A percentile compares a stretch with the other conserved stretches of the same genome.
Conservation (phyloP, 2,113 vertebrate genomes). For the Chloebia gouldiae region DNA sequence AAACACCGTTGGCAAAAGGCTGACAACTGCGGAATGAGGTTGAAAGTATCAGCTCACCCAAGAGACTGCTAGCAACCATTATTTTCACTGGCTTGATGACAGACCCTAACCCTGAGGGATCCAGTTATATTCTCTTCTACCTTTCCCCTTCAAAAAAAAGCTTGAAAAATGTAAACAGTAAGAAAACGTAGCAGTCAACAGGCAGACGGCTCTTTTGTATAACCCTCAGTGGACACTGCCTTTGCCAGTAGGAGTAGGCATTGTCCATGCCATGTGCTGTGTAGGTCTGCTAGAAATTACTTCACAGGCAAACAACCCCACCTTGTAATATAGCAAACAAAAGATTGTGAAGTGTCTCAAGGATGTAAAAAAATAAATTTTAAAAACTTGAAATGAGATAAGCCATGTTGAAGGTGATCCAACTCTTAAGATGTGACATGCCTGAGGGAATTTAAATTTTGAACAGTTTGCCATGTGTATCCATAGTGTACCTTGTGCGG, state of each 20-base stretch:
- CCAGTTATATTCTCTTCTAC: background rate
- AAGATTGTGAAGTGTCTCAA: background rate
- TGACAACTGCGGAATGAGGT: background rate
- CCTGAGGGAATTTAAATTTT: background rate
- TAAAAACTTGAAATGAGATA: background rate
- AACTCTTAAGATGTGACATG: background rate
- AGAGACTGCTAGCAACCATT: background rate
- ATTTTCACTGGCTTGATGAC: background rate
- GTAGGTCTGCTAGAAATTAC: background rate
- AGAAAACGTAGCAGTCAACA: background rate
- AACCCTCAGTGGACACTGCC: accelerated
- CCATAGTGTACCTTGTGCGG: background rate
- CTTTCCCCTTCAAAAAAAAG: background rate
- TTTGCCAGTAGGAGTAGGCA: background rate
- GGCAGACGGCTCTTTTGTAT: background rate
- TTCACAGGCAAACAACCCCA: background rate
- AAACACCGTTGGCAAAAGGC: accelerated
- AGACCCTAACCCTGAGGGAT: background rate
- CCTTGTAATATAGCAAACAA: background rate
- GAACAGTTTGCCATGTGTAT: background rate
- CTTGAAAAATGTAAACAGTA: background rate
- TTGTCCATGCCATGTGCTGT: background rate
- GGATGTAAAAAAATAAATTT: background rate
- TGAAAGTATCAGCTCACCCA: background rate
- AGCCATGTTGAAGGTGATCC: background rate